A percentile compares a stretch with the other conserved stretches of the same genome.
These are phyloP conservation scores for Sterna hirundo DNA, from an alignment of 2,113 vertebrate species.

Conservation along the genomic window DNA sequence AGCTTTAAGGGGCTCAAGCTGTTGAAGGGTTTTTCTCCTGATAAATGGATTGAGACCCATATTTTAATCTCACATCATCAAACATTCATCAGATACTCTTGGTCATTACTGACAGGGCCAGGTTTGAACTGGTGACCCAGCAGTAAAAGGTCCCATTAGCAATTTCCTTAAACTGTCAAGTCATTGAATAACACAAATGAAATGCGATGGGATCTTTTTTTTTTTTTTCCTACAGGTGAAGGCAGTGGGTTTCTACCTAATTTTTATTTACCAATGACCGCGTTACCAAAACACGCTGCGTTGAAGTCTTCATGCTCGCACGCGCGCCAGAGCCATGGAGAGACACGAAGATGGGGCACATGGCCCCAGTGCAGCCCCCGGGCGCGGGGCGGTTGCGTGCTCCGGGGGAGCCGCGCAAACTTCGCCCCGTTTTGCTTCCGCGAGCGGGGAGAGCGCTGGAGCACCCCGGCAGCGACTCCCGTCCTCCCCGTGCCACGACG, in stretches of 20 bases:
- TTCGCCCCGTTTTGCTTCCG: accelerated
- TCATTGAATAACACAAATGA: background rate
- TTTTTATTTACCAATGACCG: background rate
- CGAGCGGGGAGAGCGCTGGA: accelerated
- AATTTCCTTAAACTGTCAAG: slow-evolving; percentile 60
- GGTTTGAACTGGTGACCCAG: slow-evolving; percentile 58
- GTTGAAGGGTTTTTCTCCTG: slow-evolving; percentile 50
- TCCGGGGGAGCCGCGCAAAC: accelerated
- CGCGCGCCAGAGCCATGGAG: accelerated
- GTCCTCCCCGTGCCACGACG: accelerated
- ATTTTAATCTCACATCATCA: slow-evolving; percentile 66
- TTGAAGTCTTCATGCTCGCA: background rate
- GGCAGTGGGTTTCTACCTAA: background rate
- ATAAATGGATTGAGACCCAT: slow-evolving; percentile 47
- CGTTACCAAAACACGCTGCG: background rate
- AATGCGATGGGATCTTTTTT: background rate
- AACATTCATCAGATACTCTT: slow-evolving; percentile 56
- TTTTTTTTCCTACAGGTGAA: background rate
- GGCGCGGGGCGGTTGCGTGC: accelerated
- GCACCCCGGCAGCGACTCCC: background rate
- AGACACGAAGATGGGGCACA: accelerated
- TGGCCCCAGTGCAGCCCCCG: background rate
- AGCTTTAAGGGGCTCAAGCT: background rate
- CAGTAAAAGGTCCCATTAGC: slow-evolving; percentile 65
- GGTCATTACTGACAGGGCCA: slow-evolving; percentile 54